Evolutionary conservation across 35 echinoderm and acorn worm genomes (phyloP).

Genomic region (Stichopus chloronotus): DNA sequence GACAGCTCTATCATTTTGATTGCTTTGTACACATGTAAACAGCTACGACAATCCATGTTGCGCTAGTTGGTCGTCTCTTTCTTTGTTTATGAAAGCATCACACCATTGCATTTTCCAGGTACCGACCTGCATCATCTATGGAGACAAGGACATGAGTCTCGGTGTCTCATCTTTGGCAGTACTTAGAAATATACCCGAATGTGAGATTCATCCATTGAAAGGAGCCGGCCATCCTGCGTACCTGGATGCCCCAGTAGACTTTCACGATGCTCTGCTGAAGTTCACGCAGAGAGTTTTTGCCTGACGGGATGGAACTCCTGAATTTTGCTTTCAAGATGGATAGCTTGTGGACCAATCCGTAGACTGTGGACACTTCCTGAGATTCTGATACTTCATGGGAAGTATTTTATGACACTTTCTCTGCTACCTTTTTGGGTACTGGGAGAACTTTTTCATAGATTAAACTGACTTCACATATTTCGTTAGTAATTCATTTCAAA

Average conservation of each 20-base stretch:
- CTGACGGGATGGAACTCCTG: not conserved
- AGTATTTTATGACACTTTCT: not conserved
- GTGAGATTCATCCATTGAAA: conserved; percentile 64
- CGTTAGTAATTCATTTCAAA: too few relatives aligned
- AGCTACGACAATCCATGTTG: too few relatives aligned
- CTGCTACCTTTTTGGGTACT: too few relatives aligned
- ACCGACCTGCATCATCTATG: conserved; percentile 77
- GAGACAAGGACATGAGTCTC: conserved; percentile 68
- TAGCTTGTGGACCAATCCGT: not conserved
- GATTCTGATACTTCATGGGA: not conserved
- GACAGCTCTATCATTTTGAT: too few relatives aligned
- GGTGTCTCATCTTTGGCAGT: conserved; percentile 54
- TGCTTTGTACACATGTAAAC: too few relatives aligned
- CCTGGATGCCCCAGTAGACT: conserved; percentile 71
- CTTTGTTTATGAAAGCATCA: too few relatives aligned
- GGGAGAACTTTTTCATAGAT: too few relatives aligned
- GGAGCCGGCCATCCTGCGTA: conserved; percentile 85
- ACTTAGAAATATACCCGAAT: conserved; percentile 65
- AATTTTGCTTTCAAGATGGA: not conserved
- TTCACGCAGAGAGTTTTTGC: conserved; percentile 54
- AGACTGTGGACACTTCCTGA: too few relatives aligned
- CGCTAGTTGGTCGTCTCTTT: too few relatives aligned
- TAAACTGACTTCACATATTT: too few relatives aligned
- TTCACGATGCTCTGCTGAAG: conserved; percentile 66
- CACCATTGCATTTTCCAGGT: conserved; percentile 55